Evolutionary conservation across 2,113 vertebrate genomes (phyloP).

Genomic region (Pogona vitticeps): DNA sequence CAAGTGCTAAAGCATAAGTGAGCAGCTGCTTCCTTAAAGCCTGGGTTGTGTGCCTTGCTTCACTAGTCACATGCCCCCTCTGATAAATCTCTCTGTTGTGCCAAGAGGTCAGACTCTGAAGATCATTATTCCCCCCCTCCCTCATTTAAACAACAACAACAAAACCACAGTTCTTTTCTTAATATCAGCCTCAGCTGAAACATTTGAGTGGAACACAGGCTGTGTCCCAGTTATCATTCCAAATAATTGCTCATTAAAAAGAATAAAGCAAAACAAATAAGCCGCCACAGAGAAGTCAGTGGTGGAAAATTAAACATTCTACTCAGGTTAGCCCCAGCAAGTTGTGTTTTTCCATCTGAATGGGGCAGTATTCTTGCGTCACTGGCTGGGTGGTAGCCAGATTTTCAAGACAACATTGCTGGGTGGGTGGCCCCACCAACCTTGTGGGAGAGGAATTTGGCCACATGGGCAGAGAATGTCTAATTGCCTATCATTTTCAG

Average conservation of each 20-base stretch:
- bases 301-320: constrained; percentile 64
- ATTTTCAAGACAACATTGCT: neutral
- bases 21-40: constrained; percentile 83
- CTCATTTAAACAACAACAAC: constrained; percentile 53
- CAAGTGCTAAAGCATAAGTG: constrained; percentile 75
- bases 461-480: neutral
- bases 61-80: constrained; percentile 83
- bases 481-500: neutral
- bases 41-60: constrained; percentile 76
- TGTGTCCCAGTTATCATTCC: constrained; percentile 37
- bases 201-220: constrained; percentile 36
- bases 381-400: neutral
- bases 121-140: constrained; percentile 69
- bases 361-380: constrained; percentile 9
- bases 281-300: constrained; percentile 40
- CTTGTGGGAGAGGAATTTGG: neutral
- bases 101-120: constrained; percentile 80
- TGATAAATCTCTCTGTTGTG: constrained; percentile 74
- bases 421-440: neutral
- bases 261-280: constrained; percentile 61
- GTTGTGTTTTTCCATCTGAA: constrained; percentile 17
- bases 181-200: constrained; percentile 54
- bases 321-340: neutral
- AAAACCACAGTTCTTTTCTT: constrained; percentile 50
- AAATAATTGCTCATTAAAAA: constrained; percentile 16